These are phyloP conservation scores for Pterocles orientalis DNA, from an alignment of 2,113 vertebrate species.

Conservation along the genomic window DNA sequence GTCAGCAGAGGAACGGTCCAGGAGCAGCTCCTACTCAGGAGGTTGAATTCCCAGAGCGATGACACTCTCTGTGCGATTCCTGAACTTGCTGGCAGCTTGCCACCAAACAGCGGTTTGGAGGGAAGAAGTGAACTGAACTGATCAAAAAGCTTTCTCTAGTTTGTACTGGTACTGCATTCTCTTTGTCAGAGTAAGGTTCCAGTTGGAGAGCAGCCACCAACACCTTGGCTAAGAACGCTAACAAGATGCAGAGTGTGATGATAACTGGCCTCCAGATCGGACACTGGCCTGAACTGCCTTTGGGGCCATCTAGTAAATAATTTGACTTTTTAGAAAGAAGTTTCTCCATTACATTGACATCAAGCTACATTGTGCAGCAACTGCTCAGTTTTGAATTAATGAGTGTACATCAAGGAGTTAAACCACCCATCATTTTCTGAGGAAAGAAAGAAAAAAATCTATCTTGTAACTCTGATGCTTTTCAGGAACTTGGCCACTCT, in stretches of 20 bases:
- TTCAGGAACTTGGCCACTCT: slow-evolving; percentile 67
- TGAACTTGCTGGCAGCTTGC: neutral
- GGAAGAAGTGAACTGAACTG: neutral
- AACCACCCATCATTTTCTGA: neutral
- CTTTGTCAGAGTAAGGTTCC: neutral
- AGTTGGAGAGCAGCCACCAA: slow-evolving; percentile 45
- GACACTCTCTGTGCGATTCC: neutral
- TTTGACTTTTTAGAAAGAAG: neutral
- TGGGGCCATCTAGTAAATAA: neutral
- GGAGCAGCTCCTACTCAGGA: neutral
- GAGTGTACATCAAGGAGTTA: neutral
- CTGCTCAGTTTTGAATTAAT: neutral
- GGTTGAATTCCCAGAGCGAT: neutral
- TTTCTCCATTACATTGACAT: neutral
- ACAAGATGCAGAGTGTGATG: neutral
- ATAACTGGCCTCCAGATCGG: neutral
- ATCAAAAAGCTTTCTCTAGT: neutral
- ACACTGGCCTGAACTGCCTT: neutral
- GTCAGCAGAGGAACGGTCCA: neutral
- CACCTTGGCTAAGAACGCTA: neutral
- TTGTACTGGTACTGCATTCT: neutral
- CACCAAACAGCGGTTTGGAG: fast-evolving
- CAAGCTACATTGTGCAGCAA: neutral
- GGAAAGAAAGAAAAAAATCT: neutral
- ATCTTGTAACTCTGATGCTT: slow-evolving; percentile 27